Base-by-base conservation (phyloP, 1,140 invertebrate genomes). In the Anastrepha ludens region DNA sequence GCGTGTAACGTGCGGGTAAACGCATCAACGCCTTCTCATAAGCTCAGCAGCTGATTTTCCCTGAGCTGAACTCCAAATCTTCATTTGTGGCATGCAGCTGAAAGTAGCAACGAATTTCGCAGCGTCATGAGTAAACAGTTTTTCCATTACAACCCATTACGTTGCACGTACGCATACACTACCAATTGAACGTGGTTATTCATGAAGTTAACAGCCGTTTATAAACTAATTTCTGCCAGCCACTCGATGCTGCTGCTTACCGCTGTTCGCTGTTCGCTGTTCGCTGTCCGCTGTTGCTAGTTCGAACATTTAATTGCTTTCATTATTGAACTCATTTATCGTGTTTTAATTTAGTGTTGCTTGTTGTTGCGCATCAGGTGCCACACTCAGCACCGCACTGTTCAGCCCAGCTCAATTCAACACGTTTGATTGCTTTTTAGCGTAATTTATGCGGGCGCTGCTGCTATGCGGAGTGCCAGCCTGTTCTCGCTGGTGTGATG, bases 291-390 rank as follows among this genome's bases (percentile, higher is more conserved):
- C 55, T 58, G 78, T 39, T 85, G 78, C 17, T 41, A 13, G 44
- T 15, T 29, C 89, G 89, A 39, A 6, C 47, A 74, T 91, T 92
- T 92, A 92, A 91, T 92, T 91, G 91, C 91, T 88, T 89, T 90
- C 91, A 92, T 91, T 91, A 92, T 91, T 91, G 91, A 92, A 91
- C 91, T 90, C 90, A 91, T 92, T 91, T 91, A 91, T 92, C 91
- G 91, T 92, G 91, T 91, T 92, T 91, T 91, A 90, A 90, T 90
- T 90, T 89, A 88, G 88, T 88, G 87, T 89, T 88, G 88, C 87
- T 90, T 89, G 87, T 86, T 65, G 62, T 59, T 55, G 41, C 85
- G 60, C 88, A 88, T 59, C 70, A 88, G 60, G 59, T 60, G 11
- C 7, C 41, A 50, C 55, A 74, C 70, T 74, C 13, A 47, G 3